Evolutionary conservation across 2,888 invertebrate species (phyloP).

Genomic region (Pseudococcus viburni): DNA sequence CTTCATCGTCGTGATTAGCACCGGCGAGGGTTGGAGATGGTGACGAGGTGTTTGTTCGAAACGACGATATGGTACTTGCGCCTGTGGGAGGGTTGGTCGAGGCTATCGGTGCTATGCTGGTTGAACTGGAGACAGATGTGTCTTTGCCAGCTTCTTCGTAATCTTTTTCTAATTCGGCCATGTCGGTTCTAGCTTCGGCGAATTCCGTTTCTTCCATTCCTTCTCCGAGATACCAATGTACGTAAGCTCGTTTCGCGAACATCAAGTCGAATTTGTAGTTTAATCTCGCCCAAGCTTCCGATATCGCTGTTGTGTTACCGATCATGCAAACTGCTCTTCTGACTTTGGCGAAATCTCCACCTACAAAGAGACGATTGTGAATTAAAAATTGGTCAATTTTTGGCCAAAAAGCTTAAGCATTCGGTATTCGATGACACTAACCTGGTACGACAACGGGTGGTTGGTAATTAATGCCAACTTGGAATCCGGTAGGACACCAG

Average conservation of each 20-base stretch:
- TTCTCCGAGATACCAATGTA: slow-evolving; percentile 67
- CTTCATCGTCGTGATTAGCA: background rate
- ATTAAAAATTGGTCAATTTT: background rate
- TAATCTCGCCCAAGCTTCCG: slow-evolving; percentile 66
- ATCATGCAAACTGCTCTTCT: slow-evolving; percentile 67
- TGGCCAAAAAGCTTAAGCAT: background rate
- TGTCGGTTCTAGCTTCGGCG: slow-evolving; percentile 65
- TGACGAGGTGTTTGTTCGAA: background rate
- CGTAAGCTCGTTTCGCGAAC: slow-evolving; percentile 67
- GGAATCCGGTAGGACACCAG: slow-evolving; percentile 66
- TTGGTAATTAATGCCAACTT: slow-evolving; percentile 66
- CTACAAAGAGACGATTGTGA: background rate
- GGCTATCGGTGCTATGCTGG: slow-evolving; percentile 6
- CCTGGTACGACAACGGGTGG: slow-evolving; percentile 66
- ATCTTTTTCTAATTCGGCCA: slow-evolving; percentile 65
- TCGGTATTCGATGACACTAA: background rate
- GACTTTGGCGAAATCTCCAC: slow-evolving; percentile 66
- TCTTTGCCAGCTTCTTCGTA: slow-evolving; percentile 66
- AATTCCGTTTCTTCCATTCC: slow-evolving; percentile 67
- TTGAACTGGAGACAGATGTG: background rate
- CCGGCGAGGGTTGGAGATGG: background rate
- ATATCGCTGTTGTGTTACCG: slow-evolving; percentile 67
- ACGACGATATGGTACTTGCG: background rate
- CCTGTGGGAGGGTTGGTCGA: background rate
- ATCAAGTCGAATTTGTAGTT: slow-evolving; percentile 67